A percentile compares a stretch with the other conserved stretches of the same genome.
Conservation (phyloP, 2,797 vertebrate genomes). For the Clarias fuscus region DNA sequence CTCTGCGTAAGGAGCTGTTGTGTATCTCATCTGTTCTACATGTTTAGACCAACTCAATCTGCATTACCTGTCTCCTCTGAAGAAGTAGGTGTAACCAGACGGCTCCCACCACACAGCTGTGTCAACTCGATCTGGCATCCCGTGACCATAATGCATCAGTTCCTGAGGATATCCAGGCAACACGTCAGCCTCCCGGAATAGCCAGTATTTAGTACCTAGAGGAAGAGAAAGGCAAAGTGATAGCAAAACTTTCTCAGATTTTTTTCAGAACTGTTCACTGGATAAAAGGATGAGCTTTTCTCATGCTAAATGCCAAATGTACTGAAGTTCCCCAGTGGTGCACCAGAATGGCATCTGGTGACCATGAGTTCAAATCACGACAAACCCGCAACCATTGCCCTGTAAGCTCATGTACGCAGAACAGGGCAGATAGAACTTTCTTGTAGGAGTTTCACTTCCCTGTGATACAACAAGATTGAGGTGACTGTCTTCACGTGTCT, state of each 20-base stretch:
- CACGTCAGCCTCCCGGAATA: conserved; percentile 92
- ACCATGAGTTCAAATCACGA: not conserved
- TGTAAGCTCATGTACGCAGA: not conserved
- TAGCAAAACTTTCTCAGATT: not conserved
- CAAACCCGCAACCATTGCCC: not conserved
- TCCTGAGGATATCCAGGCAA: conserved; percentile 91
- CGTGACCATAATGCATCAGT: conserved; percentile 82
- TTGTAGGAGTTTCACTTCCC: not conserved
- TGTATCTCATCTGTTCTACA: not conserved
- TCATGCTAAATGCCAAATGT: no score
- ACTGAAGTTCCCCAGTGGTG: not conserved
- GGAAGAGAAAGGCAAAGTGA: not conserved
- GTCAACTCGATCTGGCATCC: conserved; percentile 87
- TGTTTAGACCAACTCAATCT: not conserved
- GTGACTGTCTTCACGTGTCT: no score
- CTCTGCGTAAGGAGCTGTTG: not conserved
- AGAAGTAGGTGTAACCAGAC: conserved; percentile 91
- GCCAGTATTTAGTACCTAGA: conserved; percentile 87
- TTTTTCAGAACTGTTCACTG: not conserved
- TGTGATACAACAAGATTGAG: no score
- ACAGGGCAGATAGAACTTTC: not conserved
- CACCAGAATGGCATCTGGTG: not conserved
- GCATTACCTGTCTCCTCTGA: conserved; percentile 86
- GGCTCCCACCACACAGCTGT: conserved; percentile 95
- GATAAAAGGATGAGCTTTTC: not conserved